phyloP scores from a whole-genome alignment of 2,797 vertebrate species.

The Euthynnus affinis region DNA sequence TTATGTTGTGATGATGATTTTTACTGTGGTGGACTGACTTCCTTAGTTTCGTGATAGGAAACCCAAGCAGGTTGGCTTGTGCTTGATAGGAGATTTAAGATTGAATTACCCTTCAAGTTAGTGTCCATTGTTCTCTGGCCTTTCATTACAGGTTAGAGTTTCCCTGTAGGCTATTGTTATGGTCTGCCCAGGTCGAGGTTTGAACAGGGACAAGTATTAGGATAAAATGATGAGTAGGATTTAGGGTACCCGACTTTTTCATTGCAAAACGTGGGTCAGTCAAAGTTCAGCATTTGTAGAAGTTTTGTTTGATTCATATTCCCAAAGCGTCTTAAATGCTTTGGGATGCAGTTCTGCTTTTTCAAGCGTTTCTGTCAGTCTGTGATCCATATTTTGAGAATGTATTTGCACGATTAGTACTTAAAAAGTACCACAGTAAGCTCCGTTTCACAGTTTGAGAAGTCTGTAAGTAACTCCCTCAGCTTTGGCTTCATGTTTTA shows the following conservation, averaged over 20 bases:
- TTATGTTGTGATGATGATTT: constrained; percentile 46
- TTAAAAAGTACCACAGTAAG: constrained; percentile 35
- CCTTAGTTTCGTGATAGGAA: constrained; percentile 54
- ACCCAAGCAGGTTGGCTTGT: constrained; percentile 85
- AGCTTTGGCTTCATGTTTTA: constrained; percentile 76
- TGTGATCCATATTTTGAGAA: not conserved
- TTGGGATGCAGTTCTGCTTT: not conserved
- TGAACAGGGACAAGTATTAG: constrained; percentile 85
- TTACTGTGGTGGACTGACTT: constrained; percentile 49
- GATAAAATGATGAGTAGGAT: constrained; percentile 81
- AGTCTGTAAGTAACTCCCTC: constrained; percentile 66
- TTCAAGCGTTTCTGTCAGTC: constrained; percentile 12
- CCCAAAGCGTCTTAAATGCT: not conserved
- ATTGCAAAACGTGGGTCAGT: constrained; percentile 65
- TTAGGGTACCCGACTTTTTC: constrained; percentile 65
- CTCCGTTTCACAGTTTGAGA: constrained; percentile 60
- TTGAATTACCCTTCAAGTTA: constrained; percentile 93
- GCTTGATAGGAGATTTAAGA: constrained; percentile 93
- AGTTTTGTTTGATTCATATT: constrained; percentile 35
- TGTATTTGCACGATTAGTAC: constrained; percentile 13
- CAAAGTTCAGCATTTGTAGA: constrained; percentile 67
- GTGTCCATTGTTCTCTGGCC: constrained; percentile 92
- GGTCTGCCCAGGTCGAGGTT: constrained; percentile 85
- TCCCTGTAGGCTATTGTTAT: constrained; percentile 89
- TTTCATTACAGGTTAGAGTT: constrained; percentile 96